Conservation (phyloP, 23 tunicate genomes). For the Phallusia fumigata region DNA sequence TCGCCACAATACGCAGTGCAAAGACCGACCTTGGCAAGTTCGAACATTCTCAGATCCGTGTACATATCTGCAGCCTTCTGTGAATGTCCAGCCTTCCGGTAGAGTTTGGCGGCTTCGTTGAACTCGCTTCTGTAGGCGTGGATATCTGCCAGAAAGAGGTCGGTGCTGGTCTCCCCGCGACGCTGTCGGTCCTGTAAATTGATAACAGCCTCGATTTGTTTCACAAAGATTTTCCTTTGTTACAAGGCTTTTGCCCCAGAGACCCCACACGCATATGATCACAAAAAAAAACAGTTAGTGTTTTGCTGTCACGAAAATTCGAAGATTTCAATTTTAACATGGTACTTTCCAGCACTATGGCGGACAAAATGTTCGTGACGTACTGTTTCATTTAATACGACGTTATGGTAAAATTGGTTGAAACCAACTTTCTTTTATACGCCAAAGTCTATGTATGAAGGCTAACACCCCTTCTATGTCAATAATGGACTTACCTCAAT, state of each 20-base stretch:
- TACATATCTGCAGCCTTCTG: slow-evolving; percentile 94
- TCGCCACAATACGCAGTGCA: no score
- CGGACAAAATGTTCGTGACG: no score
- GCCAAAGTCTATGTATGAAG: no score
- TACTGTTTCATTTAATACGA: no score
- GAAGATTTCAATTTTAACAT: no score
- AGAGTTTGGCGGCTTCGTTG: slow-evolving; percentile 64
- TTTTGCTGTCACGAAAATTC: no score
- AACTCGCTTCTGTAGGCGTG: slow-evolving; percentile 80
- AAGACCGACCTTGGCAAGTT: slow-evolving; percentile 75
- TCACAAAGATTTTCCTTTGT: neutral
- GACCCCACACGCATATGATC: neutral
- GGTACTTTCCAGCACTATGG: no score
- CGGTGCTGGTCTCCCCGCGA: slow-evolving; percentile 71
- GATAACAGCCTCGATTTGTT: neutral
- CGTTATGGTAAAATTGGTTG: no score
- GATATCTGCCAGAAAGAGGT: slow-evolving; percentile 83
- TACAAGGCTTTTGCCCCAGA: no score
- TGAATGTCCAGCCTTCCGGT: slow-evolving; percentile 61
- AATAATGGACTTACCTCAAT: slow-evolving; percentile 56
- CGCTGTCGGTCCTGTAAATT: slow-evolving; percentile 69
- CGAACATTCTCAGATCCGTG: slow-evolving; percentile 97
- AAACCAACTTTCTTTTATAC: no score
- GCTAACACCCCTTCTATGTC: no score
- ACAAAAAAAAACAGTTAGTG: no score